Base-by-base conservation (phyloP, 2,113 vertebrate species). In the Boleophthalmus pectinirostris region DNA sequence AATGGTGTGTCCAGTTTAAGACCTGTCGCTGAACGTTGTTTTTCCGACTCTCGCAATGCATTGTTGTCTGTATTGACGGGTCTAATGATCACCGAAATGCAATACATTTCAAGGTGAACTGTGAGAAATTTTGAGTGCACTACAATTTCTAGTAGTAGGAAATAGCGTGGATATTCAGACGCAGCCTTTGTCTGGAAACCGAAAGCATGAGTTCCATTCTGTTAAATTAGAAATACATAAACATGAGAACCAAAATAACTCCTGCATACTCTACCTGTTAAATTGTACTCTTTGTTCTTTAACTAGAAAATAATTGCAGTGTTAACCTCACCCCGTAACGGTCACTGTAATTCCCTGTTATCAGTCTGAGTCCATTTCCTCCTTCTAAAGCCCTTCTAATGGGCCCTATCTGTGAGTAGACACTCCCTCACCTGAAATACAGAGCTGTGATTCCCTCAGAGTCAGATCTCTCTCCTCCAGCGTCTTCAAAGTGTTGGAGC, bases 271-370 rank as follows among this genome's bases (percentile, higher is more conserved):
- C 49, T 53, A n/a, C 51, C 18, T 53, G 20, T 2, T 8, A 60
- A 60, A 18, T 24, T 20, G 5, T 33, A 25, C 25, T 18, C 58
- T 18, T 25, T 61, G 58, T 61, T 61, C 7, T 16, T 16, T 35
- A 63, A 63, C 9, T 29, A 35, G 16, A 33, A 2, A 9, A 3
- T 35, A 14, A 35, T 38, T 63, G 60, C 61, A 43, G 16, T n/a
- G 8, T 20, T 43, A n/a, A 33, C 61, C 29, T 64, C 33, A 21
- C 45, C 49, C 78, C 68, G n/a, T 85, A 86, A 5, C 85, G 83
- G 85, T 85, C 78, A 82, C 25, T 49, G 60, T 65, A 82, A 87
- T 86, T 82, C 74, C 82, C 74, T 63, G 54, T 77, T 84, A 85
- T 86, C 76, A 64, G 78, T 24, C 63, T 63, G 72, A 73, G 72